Conservation (phyloP, 2,888 invertebrate species). For the Melitaea athalia region DNA sequence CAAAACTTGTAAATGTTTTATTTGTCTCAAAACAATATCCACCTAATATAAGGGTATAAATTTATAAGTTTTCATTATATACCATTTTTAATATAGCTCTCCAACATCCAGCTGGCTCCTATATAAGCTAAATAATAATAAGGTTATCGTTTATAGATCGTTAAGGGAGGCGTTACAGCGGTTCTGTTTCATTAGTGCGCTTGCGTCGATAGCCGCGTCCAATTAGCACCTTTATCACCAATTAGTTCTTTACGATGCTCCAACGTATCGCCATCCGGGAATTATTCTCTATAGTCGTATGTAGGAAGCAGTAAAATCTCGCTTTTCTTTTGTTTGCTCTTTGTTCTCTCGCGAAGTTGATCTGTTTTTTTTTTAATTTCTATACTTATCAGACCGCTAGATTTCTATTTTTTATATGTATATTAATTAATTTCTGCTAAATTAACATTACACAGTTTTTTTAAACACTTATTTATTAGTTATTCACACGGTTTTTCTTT, state of each 20-base stretch:
- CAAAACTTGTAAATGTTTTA: no score
- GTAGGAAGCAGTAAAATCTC: constrained; percentile 13
- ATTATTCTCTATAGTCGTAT: constrained; percentile 49
- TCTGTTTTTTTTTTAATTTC: no score
- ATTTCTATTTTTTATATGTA: no score
- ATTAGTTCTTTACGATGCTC: constrained; percentile 73
- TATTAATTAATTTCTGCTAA: no score
- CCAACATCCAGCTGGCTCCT: background rate
- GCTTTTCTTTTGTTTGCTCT: background rate
- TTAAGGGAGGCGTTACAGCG: constrained; percentile 27
- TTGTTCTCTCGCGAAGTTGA: no score
- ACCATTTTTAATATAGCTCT: background rate
- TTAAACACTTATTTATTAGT: no score
- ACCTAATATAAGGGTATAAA: no score
- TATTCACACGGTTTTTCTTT: no score
- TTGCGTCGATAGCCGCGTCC: constrained; percentile 67
- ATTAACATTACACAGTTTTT: no score
- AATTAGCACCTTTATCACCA: constrained; percentile 73
- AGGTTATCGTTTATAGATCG: constrained; percentile 32
- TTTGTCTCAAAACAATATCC: no score
- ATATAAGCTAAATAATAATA: constrained; percentile 6
- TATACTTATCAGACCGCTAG: no score
- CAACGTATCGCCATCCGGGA: constrained; percentile 39
- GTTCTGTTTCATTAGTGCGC: constrained; percentile 63
- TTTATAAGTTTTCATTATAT: background rate